phyloP scores from a whole-genome alignment of 2,888 invertebrate species.

The Acleris cristana region DNA sequence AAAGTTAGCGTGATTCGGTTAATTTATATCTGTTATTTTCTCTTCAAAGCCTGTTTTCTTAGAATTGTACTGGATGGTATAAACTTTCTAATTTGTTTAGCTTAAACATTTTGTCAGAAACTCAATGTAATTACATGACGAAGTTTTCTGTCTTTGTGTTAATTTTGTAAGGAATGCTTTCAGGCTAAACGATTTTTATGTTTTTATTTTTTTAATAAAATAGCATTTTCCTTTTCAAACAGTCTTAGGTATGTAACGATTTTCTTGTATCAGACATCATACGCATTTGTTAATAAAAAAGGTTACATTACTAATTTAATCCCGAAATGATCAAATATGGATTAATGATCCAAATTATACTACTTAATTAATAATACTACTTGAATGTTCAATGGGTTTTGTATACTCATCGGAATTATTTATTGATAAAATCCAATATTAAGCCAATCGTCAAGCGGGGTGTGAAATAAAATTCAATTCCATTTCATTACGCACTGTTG shows the following conservation, averaged over 20 bases:
- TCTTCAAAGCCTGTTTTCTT: constrained; percentile 38
- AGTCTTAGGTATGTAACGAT: too few relatives aligned
- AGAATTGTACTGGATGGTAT: constrained; percentile 61
- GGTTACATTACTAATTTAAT: too few relatives aligned
- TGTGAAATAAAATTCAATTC: constrained; percentile 37
- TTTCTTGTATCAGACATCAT: too few relatives aligned
- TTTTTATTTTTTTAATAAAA: constrained; percentile 4
- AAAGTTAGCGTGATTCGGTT: neutral
- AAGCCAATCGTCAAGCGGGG: constrained; percentile 42
- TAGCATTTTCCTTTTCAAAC: neutral
- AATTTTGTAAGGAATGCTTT: constrained; percentile 38
- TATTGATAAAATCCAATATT: constrained; percentile 51
- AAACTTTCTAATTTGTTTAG: constrained; percentile 46
- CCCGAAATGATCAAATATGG: too few relatives aligned
- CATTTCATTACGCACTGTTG: constrained; percentile 16
- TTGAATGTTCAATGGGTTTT: too few relatives aligned
- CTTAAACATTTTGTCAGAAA: constrained; percentile 42
- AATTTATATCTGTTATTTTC: neutral
- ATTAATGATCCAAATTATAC: too few relatives aligned
- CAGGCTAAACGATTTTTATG: constrained; percentile 40
- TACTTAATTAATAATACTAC: too few relatives aligned
- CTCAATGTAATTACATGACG: constrained; percentile 44
- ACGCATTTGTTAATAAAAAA: too few relatives aligned
- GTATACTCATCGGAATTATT: constrained; percentile 37
- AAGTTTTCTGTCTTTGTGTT: constrained; percentile 42